Base-by-base conservation (phyloP, 2,888 invertebrate genomes). In the Entomobrya proxima region DNA sequence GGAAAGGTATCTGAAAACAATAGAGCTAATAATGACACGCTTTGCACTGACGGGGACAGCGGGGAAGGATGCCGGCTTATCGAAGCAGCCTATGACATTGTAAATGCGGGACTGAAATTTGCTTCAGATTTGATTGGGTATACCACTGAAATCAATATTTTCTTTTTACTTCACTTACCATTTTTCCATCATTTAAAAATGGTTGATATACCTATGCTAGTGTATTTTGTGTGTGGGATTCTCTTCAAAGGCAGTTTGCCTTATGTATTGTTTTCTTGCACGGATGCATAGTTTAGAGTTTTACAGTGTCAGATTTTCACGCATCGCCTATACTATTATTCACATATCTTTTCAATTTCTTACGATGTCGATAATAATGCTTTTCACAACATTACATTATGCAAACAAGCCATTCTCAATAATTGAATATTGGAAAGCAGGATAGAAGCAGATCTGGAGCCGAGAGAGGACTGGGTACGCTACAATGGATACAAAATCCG, bases 401-500 rank as follows among this genome's bases (percentile, higher is more conserved):
- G 80, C 80, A 80, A 80, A 80, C 80, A 80, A 80, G 67, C 82
- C 47, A 75, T 82, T 82, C 37, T 55, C 61, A 76, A 76, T 58
- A 58, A 76, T 37, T 27, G 13, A 27, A 30, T 58, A 9, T n/a
- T 58, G 15, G 47, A n/a, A 47, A 47, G 9, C 47, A 3, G 9
- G n/a, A 47, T 11, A 47, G 13, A 47, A 47, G 47, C 47, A 7
- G 86, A 84, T 4, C 40, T 85, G 64, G 84, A 86, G 61, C 87
- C 86, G n/a, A 55, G 87, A 50, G 84, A 84, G 75, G 86, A 88
- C 52, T 35, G 58, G 37, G 11, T 88, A 18, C 72, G 75, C 50
- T 88, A 88, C 80, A 86, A 86, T 35, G 87, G 87, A 15, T 86
- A 86, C 69, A 83, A 55, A 27, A 84, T 88, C 61, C 32, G 75